Base-by-base conservation (phyloP, 2,888 invertebrate species). In the Fragum whitleyi region DNA sequence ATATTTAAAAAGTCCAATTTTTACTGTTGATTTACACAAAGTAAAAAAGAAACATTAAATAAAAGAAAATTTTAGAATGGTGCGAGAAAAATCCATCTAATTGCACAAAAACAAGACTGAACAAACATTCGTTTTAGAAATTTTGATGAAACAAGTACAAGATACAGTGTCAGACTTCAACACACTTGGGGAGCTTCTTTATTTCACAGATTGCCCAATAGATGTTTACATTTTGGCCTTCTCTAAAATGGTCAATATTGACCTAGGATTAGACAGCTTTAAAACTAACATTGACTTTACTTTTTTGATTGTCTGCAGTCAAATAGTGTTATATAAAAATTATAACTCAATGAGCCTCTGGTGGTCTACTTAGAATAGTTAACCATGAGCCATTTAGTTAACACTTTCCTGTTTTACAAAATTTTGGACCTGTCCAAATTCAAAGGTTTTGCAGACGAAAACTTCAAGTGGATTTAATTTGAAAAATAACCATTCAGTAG, bases 241-340 rank as follows among this genome's bases (percentile, higher is more conserved):
- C 42, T 65, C 36, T 42, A 65, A 65, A 42, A 65, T 36, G n/a
- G 65, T 42, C 39, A 65, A 65, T 65, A 65, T 65, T 65, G 65
- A 65, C 65, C 39, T 2, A 42, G 65, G 65, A 65, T 65, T 65
- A 65, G 65, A 23, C 65, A 65, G 65, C 42, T 36, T 21, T 36
- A 65, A 42, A 65, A 39, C 65, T 9, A 65, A 65, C 65, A 65
- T 65, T 65, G 65, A 65, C 65, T 42, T 32, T 65, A 65, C 65
- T 65, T 65, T n/a, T 65, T 65, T 65, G 65, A 42, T 36, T n/a
- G 36, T 65, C 42, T 21, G 0, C 42, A 42, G 26, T 21, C 65
- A 65, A 62, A 65, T 26, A 65, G 9, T 42, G 36, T 32, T 19
- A n/a, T 47, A 47, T 47, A 11, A 36, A n/a, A 65, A 23, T 39